Base-by-base conservation (phyloP, 2,797 vertebrate genomes). In the Danio choprae region DNA sequence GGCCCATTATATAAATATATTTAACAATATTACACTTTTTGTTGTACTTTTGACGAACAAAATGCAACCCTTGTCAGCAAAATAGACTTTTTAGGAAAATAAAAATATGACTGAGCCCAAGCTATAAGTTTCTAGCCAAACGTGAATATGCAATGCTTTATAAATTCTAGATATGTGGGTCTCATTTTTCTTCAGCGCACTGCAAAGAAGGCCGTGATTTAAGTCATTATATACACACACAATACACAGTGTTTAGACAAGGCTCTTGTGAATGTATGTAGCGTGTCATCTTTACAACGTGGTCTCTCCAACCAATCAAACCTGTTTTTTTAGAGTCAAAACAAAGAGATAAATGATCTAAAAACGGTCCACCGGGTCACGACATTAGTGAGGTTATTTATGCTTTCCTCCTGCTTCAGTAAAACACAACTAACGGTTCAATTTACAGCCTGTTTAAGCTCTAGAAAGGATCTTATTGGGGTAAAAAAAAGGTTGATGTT, bases 271-370 rank as follows among this genome's bases (percentile, higher is more conserved):
- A 38, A 63, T 46, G 71, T 73, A n/a, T 59, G 20, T 59, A 48
- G 20, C 36, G 0, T 63, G 72, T 40, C 58, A 62, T 74, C 29
- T 74, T 63, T 63, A 74, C 72, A 63, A 10, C 20, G 15, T 1
- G 50, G 29, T 50, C 72, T 63, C 41, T 51, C 18, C 22, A 63
- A 63, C 56, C 20, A 74, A 74, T 62, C 72, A 74, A 51, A 74
- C 13, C 22, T 50, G 48, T 74, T 56, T 4, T 63, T 62, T 51
- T 9, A 50, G 29, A 40, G 58, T 74, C 72, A 74, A 74, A 74
- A 63, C 72, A 50, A 16, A 62, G 41, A 43, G 70, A 73, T 73
- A 74, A 38, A 62, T 50, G 7, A 74, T 36, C 44, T 46, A 48
- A 50, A 50, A 7, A 46, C 44, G 5, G 44, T 29, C 29, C 29